Percentiles rank a stretch among this genome's conserved stretches.
These are phyloP conservation scores for Tinamus guttatus DNA, from an alignment of 2,113 vertebrate species.

Conservation along the genomic window DNA sequence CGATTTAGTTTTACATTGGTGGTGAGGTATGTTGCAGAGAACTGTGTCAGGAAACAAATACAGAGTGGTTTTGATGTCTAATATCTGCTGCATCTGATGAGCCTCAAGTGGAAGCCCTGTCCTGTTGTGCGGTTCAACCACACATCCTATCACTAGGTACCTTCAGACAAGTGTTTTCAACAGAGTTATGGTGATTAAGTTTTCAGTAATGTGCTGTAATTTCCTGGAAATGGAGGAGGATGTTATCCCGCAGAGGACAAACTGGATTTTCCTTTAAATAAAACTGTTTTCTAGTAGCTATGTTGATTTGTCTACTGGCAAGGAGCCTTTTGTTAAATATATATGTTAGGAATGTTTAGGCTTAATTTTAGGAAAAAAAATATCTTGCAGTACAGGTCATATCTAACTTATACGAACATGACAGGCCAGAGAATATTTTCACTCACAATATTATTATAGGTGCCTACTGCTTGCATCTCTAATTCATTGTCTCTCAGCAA, in stretches of 20 bases:
- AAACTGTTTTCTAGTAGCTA: neutral
- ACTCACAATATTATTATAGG: neutral
- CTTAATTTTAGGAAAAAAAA: neutral
- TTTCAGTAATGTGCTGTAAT: slow-evolving; percentile 28
- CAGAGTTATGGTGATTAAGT: neutral
- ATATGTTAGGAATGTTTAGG: neutral
- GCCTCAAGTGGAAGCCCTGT: neutral
- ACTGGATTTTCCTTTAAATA: slow-evolving; percentile 24
- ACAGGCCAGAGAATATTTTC: neutral
- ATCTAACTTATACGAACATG: neutral
- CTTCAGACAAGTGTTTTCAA: slow-evolving; percentile 34
- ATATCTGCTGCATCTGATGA: neutral
- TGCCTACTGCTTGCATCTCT: neutral
- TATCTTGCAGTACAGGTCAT: neutral
- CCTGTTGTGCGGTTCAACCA: neutral
- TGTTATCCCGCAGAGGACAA: slow-evolving; percentile 33
- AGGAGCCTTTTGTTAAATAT: neutral
- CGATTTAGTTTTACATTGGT: neutral
- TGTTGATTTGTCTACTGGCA: neutral
- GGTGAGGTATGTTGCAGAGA: neutral
- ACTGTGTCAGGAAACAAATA: neutral
- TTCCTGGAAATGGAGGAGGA: slow-evolving; percentile 34
- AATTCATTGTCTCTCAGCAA: neutral
- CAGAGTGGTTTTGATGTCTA: neutral
- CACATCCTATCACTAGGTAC: neutral